These are phyloP conservation scores for Anguilla anguilla DNA, from an alignment of 2,797 vertebrate genomes.

Conservation along the genomic window DNA sequence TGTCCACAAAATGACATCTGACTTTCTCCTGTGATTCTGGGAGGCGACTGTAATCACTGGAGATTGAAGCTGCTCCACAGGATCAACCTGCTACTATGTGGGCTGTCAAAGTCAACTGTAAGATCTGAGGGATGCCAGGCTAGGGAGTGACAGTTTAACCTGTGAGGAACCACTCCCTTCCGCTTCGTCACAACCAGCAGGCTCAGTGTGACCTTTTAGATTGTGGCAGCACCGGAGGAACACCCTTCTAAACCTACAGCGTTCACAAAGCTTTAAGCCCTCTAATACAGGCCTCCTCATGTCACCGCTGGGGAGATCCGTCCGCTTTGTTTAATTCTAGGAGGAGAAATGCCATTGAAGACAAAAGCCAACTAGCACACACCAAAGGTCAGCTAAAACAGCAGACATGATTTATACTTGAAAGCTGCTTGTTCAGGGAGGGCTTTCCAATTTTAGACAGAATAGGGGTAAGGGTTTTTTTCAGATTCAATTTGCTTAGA, in stretches of 20 bases:
- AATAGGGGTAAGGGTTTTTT: not conserved
- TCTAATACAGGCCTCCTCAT: not conserved
- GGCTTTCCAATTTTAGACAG: not conserved
- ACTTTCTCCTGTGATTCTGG: not conserved
- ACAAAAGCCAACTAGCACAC: not conserved
- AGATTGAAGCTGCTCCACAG: not conserved
- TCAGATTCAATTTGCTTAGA: not conserved
- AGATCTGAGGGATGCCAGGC: not conserved
- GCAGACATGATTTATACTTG: no score
- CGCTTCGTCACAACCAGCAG: not conserved
- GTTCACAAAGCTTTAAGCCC: constrained; percentile 1
- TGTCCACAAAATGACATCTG: not conserved
- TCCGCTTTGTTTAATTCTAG: not conserved
- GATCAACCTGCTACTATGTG: not conserved
- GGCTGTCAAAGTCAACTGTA: not conserved
- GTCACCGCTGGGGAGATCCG: constrained; percentile 9
- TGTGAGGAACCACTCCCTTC: not conserved
- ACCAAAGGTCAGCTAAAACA: not conserved
- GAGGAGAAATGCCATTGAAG: not conserved
- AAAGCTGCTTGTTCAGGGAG: not conserved
- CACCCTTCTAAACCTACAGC: not conserved
- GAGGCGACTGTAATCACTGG: not conserved
- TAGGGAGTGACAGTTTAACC: constrained; percentile 20
- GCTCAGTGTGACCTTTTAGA: not conserved
- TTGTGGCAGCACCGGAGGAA: not conserved